Percentiles rank a stretch among this genome's conserved stretches.
Evolutionary conservation across 2,888 invertebrate species (phyloP).

Genomic region (Lamellibrachia satsuma): DNA sequence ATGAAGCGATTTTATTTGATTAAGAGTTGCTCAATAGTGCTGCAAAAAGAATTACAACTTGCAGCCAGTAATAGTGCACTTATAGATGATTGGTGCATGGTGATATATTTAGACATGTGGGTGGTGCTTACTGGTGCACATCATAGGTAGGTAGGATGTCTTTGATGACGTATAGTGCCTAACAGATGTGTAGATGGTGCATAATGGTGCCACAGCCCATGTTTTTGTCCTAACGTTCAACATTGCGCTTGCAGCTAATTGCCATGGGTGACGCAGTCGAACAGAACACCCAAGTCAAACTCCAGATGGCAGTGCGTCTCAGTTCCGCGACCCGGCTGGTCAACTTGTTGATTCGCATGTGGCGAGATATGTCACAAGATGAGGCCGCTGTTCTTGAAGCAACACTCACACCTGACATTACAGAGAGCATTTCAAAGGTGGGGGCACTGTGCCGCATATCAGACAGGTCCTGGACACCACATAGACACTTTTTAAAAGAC

Average conservation of each 20-base stretch:
- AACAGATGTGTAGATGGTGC: background rate
- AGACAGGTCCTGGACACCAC: no score
- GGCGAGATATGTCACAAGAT: conserved; percentile 60
- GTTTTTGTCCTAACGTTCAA: background rate
- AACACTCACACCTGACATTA: conserved; percentile 64
- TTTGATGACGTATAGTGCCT: background rate
- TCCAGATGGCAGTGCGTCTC: conserved; percentile 61
- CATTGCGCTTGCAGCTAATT: conserved; percentile 47
- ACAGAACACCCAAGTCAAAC: conserved; percentile 58
- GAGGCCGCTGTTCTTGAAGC: conserved; percentile 63
- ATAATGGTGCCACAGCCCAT: background rate
- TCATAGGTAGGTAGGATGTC: background rate
- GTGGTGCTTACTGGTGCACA: conserved; percentile 8
- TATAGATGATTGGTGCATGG: conserved; percentile 71
- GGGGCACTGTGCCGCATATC: conserved; percentile 25
- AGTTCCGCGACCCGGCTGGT: conserved; percentile 65
- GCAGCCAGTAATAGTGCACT: no score
- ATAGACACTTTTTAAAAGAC: background rate
- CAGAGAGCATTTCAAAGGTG: conserved; percentile 64
- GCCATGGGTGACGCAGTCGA: conserved; percentile 61
- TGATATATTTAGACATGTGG: conserved; percentile 70
- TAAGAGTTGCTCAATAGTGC: no score
- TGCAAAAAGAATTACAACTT: no score
- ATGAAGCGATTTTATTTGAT: no score
- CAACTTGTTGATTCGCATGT: conserved; percentile 63